These are phyloP conservation scores for Eupithecia vulgata DNA, from an alignment of 2,888 invertebrate genomes.

Conservation along the genomic window DNA sequence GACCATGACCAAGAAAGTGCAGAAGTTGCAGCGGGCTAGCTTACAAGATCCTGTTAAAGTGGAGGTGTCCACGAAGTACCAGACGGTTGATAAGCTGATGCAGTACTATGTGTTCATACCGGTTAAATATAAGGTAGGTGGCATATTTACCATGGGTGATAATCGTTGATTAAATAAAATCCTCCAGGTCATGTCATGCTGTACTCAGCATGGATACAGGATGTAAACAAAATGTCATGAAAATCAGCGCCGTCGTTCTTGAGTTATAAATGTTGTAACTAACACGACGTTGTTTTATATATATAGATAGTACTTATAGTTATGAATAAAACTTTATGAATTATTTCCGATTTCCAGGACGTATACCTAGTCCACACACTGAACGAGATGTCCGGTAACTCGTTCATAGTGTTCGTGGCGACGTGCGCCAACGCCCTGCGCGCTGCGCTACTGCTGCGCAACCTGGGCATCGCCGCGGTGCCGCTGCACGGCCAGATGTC, in stretches of 20 bases:
- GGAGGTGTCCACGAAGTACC: slow-evolving; percentile 98
- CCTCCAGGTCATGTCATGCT: too few species aligned
- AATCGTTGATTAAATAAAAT: too few species aligned
- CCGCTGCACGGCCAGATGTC: slow-evolving; percentile 99
- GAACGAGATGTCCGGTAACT: slow-evolving; percentile 97
- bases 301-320: too few species aligned
- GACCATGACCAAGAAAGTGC: slow-evolving; percentile 99
- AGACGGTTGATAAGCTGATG: slow-evolving; percentile 97
- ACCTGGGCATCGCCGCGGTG: slow-evolving; percentile 96
- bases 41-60: slow-evolving; percentile 97
- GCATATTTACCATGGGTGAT: too few species aligned
- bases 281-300: too few species aligned
- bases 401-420: slow-evolving; percentile 98
- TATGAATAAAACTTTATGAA: too few species aligned
- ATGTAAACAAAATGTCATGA: too few species aligned
- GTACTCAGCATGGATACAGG: too few species aligned
- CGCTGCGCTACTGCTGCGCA: slow-evolving; percentile 93
- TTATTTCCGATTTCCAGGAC: slow-evolving; percentile 84
- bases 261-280: too few species aligned
- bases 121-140: slow-evolving; percentile 93
- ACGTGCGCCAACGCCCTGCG: slow-evolving; percentile 97
- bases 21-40: slow-evolving; percentile 97
- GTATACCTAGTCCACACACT: slow-evolving; percentile 97
- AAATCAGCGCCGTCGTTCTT: too few species aligned
- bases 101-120: slow-evolving; percentile 98